phyloP scores from a whole-genome alignment of 2,888 invertebrate genomes.

The Thysanoteuthis rhombus region DNA sequence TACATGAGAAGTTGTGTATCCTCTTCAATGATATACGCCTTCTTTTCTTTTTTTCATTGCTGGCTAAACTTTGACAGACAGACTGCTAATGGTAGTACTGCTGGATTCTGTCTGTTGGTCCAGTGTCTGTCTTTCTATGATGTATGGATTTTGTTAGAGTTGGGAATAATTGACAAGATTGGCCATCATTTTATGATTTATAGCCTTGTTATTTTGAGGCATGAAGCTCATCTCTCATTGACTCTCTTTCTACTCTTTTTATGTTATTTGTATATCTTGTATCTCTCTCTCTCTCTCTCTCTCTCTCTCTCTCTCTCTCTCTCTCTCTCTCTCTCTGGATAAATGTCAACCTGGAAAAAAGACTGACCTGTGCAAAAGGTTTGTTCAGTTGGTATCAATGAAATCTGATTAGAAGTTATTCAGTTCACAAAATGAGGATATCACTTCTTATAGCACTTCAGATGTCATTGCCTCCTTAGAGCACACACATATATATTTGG shows the following conservation, averaged over 20 bases:
- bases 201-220: background rate
- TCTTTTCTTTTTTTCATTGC: background rate
- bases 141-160: conserved; percentile 12
- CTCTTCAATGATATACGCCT: background rate
- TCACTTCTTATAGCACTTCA: too few species aligned
- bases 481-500: background rate
- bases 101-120: background rate
- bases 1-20: background rate
- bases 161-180: background rate
- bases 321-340: background rate
- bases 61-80: background rate
- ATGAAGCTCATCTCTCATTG: background rate
- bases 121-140: background rate
- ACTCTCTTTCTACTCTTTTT: background rate
- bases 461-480: background rate
- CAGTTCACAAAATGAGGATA: background rate
- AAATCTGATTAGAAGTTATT: background rate
- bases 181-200: background rate
- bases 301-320: background rate
- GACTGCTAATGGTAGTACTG: background rate
- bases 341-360: background rate
- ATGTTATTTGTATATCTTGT: too few species aligned
- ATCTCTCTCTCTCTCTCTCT: background rate
- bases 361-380: background rate
- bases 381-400: background rate